Conservation (phyloP, 2,113 vertebrate genomes). For the Gasterosteus aculeatus region DNA sequence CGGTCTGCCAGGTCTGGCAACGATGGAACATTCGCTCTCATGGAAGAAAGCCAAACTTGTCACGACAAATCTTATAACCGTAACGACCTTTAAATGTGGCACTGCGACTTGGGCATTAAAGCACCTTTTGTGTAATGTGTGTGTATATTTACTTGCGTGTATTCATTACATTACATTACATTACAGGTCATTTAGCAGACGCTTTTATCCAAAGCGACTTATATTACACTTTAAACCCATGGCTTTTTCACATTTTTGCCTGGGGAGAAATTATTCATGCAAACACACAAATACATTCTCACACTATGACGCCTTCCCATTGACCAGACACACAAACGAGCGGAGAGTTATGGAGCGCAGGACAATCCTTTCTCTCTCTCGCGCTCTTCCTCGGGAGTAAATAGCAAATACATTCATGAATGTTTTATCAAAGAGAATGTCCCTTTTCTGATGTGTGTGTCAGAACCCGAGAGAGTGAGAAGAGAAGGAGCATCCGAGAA, state of each 20-base stretch:
- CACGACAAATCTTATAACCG: constrained; percentile 39
- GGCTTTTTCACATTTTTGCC: too few species aligned
- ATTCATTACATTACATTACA: too few species aligned
- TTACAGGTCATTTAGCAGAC: too few species aligned
- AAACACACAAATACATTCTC: constrained; percentile 36
- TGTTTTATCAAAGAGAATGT: constrained; percentile 63
- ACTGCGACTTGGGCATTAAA: constrained; percentile 40
- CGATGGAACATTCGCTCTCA: constrained; percentile 49
- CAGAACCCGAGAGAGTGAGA: constrained; percentile 61
- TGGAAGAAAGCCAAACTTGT: constrained; percentile 51
- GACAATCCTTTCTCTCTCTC: constrained; percentile 9
- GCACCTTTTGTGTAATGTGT: constrained; percentile 37
- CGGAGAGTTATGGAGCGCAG: constrained; percentile 28
- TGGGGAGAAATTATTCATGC: not conserved
- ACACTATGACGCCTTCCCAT: constrained; percentile 38
- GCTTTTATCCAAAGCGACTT: too few species aligned
- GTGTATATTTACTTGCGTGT: constrained; percentile 15
- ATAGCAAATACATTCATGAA: constrained; percentile 50
- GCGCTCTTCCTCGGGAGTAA: not conserved
- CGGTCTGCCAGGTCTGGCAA: constrained; percentile 51
- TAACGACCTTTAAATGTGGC: constrained; percentile 44
- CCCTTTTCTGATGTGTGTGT: constrained; percentile 65
- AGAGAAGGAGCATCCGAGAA: not conserved
- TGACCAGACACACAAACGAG: constrained; percentile 51
- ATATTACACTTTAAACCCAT: too few species aligned